Base-by-base conservation (phyloP, 2,113 vertebrate genomes). In the Poeciliopsis prolifica region DNA sequence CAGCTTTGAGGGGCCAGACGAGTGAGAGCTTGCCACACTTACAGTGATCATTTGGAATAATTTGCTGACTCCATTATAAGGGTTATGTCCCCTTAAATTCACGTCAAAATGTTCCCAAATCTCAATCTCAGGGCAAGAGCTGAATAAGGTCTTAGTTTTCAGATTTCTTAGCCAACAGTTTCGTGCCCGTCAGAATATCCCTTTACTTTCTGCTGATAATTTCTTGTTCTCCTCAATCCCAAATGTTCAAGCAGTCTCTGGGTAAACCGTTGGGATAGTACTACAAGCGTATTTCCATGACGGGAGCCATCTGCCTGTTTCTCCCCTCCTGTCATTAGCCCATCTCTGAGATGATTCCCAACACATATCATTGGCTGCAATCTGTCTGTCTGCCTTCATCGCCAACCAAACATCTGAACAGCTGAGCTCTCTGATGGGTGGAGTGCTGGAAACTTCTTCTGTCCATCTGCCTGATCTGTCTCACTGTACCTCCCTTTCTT, bases 361-460 rank as follows among this genome's bases (percentile, higher is more conserved):
- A 92, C 92, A 92, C 93, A 93, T 92, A 92, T 93, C 91, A 89
- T 83, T 87, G 91, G 84, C 90, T 83, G 85, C 94, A 94, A 94
- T 93, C 93, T 94, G 94, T 91, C 91, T 88, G 83, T 92, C 91
- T 90, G 85, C 80, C 72, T 86, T 86, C 77, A 85, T 79, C 79
- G 87, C 93, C 94, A 93, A 92, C 80, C 86, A 91, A 92, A 93
- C 90, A 93, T 94, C 92, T 90, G 90, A 92, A 80, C 90, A 87
- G 85, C 78, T 44, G 66, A 83, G 84, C 82, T 88, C 91, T 90
- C 88, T 88, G 86, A 91, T 85, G 89, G 82, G 85, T 88, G 86
- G 82, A 91, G 81, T 79, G 82, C 84, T 90, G 87, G 86, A 88
- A 86, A 87, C 77, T 80, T 86, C 80, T 86, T 67, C 77, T 80